phyloP scores from a whole-genome alignment of 2,888 invertebrate species.

The Cephalotes varians region DNA sequence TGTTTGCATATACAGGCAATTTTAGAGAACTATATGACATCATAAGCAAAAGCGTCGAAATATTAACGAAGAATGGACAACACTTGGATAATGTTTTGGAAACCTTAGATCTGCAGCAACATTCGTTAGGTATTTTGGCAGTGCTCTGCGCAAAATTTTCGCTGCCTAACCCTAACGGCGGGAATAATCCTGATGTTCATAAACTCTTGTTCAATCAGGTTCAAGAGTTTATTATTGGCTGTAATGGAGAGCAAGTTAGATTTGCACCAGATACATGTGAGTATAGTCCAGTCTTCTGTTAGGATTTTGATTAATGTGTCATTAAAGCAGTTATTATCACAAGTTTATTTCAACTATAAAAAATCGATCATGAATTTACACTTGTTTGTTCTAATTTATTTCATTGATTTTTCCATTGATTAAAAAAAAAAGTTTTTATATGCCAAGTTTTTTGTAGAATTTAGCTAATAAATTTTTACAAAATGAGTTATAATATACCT shows the following conservation, averaged over 20 bases:
- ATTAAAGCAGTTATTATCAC: neutral
- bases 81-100: constrained; percentile 96
- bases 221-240: constrained; percentile 94
- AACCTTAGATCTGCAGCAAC: constrained; percentile 95
- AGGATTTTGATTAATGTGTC: neutral
- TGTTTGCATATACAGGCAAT: constrained; percentile 88
- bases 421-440: neutral
- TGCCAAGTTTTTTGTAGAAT: neutral
- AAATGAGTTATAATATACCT: neutral
- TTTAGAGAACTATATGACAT: constrained; percentile 92
- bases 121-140: constrained; percentile 95
- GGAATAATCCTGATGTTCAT: constrained; percentile 77
- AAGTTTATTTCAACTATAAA: neutral
- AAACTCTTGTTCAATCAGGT: constrained; percentile 91
- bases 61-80: constrained; percentile 92
- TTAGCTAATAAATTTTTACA: neutral
- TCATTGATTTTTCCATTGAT: neutral
- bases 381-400: neutral
- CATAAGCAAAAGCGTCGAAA: constrained; percentile 92
- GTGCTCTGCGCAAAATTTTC: constrained; percentile 94
- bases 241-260: constrained; percentile 95
- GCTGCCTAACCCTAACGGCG: constrained; percentile 84
- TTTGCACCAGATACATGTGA: constrained; percentile 95
- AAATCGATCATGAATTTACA: neutral
- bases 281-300: constrained; percentile 78